phyloP scores from a whole-genome alignment of 2,888 invertebrate genomes.

The Scrobipalpa costella region DNA sequence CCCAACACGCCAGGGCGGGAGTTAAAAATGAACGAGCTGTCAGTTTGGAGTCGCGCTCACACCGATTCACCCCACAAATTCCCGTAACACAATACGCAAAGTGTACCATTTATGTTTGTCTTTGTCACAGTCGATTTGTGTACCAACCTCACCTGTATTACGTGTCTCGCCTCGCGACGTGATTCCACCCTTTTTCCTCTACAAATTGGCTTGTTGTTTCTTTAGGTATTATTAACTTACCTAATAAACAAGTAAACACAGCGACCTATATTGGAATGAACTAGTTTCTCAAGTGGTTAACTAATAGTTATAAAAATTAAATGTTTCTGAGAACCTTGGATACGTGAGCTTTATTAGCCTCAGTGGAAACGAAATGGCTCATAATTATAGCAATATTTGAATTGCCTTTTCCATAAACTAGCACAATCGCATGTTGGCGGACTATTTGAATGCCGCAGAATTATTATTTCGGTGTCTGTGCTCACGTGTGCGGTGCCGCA shows the following conservation, averaged over 20 bases:
- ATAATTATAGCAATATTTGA: slow-evolving; percentile 74
- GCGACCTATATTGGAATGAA: slow-evolving; percentile 23
- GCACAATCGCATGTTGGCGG: slow-evolving; percentile 64
- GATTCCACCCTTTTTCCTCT: slow-evolving; percentile 22
- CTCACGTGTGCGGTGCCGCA: slow-evolving; percentile 33
- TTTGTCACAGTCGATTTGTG: slow-evolving; percentile 47
- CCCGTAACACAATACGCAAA: slow-evolving; percentile 41
- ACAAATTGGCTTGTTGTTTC: slow-evolving; percentile 10
- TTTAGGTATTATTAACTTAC: slow-evolving; percentile 14
- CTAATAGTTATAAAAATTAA: slow-evolving; percentile 46
- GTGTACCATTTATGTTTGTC: slow-evolving; percentile 52
- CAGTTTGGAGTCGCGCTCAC: slow-evolving; percentile 54
- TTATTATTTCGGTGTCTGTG: slow-evolving; percentile 56
- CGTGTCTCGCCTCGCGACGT: slow-evolving; percentile 20
- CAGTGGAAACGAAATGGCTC: slow-evolving; percentile 66
- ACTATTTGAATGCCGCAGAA: slow-evolving; percentile 65
- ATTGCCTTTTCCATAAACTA: slow-evolving; percentile 66
- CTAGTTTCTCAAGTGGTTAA: slow-evolving; percentile 33
- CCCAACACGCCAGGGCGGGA: slow-evolving; percentile 53
- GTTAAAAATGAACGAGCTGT: slow-evolving; percentile 72
- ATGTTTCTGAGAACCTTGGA: slow-evolving; percentile 53
- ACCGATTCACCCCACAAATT: slow-evolving; percentile 51
- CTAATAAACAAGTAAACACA: slow-evolving; percentile 20
- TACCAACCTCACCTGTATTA: slow-evolving; percentile 23
- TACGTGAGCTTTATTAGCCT: slow-evolving; percentile 65